phyloP scores from a whole-genome alignment of 2,797 vertebrate genomes.

The Aselliscus stoliczkanus region DNA sequence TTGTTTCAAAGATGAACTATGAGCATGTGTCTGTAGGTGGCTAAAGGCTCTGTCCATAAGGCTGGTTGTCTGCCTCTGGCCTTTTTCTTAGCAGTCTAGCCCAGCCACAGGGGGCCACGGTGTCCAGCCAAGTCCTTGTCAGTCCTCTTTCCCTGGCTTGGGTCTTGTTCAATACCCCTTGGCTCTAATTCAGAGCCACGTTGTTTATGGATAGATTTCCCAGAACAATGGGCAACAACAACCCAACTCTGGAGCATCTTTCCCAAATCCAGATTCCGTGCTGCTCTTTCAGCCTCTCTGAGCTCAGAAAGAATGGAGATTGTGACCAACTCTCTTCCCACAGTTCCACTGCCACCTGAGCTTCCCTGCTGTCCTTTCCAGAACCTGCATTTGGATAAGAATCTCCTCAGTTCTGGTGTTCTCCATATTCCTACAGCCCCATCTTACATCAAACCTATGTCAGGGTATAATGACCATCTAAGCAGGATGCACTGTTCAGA shows the following conservation, averaged over 20 bases:
- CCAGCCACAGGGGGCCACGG: background rate
- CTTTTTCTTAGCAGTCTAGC: background rate
- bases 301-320: background rate
- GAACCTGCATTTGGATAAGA: background rate
- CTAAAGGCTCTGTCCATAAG: background rate
- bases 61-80: background rate
- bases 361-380: background rate
- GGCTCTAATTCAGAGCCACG: background rate
- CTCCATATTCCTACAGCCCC: background rate
- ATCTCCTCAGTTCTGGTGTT: background rate
- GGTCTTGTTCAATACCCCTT: background rate
- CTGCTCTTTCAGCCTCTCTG: background rate
- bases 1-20: background rate
- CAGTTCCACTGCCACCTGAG: background rate
- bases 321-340: background rate
- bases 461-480: background rate
- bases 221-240: background rate
- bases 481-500: background rate
- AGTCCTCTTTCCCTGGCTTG: background rate
- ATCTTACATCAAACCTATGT: background rate
- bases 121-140: background rate
- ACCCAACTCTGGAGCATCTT: background rate
- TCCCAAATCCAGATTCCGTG: background rate
- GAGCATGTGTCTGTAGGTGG: background rate
- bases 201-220: background rate